phyloP scores from a whole-genome alignment of 2,797 vertebrate genomes.

The Syngnathus rostellatus region DNA sequence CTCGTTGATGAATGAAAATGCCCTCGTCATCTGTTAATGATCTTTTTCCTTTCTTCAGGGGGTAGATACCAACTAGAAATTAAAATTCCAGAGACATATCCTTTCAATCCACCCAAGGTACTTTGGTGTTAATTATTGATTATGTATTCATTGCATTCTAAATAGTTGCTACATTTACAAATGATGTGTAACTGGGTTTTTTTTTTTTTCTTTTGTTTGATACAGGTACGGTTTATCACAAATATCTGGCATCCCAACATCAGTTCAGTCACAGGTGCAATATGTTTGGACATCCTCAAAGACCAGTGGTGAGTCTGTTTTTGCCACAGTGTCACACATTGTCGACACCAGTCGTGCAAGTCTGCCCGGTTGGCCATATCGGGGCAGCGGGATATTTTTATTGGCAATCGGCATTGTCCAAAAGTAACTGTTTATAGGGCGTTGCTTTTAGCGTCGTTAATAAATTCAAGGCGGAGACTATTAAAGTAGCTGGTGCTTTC shows the following conservation, averaged over 20 bases:
- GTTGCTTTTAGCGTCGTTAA: background rate
- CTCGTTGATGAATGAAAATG: background rate
- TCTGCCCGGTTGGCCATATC: background rate
- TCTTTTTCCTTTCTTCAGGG: conserved; percentile 64
- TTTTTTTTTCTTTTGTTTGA: background rate
- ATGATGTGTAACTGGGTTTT: background rate
- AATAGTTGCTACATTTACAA: background rate
- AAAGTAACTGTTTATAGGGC: background rate
- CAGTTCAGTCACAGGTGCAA: conserved; percentile 98
- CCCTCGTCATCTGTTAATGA: background rate
- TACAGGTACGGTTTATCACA: conserved; percentile 96
- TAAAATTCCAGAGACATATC: conserved; percentile 99
- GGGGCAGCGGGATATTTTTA: background rate
- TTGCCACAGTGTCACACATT: background rate
- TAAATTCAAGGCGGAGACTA: background rate
- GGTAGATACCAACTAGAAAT: conserved; percentile 99
- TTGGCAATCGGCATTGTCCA: background rate
- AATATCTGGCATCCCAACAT: conserved; percentile 99
- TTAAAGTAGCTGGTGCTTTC: background rate
- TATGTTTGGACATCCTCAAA: conserved; percentile 99
- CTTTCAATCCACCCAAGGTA: conserved; percentile 99
- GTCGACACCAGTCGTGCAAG: background rate
- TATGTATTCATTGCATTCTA: background rate
- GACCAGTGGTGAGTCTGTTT: conserved; percentile 90
- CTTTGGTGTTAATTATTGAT: conserved; percentile 3